Evolutionary conservation across 2,113 vertebrate species (phyloP).

Genomic region (Oncorhynchus clarkii): DNA sequence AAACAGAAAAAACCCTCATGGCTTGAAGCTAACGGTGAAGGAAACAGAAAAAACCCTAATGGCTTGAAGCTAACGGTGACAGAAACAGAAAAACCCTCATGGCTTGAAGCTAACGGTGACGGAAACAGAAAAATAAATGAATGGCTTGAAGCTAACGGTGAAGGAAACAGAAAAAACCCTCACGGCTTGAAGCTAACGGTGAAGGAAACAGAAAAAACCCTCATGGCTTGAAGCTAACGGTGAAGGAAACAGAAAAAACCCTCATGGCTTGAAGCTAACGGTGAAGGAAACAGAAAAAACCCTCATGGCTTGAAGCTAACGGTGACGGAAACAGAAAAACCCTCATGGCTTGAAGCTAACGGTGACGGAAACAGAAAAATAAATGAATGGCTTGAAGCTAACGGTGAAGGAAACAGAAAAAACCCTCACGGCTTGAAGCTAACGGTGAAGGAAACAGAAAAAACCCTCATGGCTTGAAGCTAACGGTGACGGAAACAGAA

Average conservation of each 20-base stretch:
- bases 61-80: not conserved
- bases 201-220: not conserved
- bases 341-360: not conserved
- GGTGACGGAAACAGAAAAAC: no score
- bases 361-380: not conserved
- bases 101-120: not conserved
- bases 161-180: not conserved
- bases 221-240: not conserved
- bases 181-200: not conserved
- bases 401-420: not conserved
- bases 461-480: not conserved
- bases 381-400: not conserved
- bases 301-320: not conserved
- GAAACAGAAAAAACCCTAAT: not conserved
- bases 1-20: not conserved
- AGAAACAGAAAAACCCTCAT: not conserved
- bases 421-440: not conserved
- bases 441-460: not conserved
- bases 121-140: not conserved
- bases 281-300: not conserved
- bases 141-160: not conserved
- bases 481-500: no score
- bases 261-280: not conserved
- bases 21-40: not conserved
- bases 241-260: not conserved